Evolutionary conservation across 2,797 vertebrate species (phyloP).

Genomic region (Glyptemys insculpta): DNA sequence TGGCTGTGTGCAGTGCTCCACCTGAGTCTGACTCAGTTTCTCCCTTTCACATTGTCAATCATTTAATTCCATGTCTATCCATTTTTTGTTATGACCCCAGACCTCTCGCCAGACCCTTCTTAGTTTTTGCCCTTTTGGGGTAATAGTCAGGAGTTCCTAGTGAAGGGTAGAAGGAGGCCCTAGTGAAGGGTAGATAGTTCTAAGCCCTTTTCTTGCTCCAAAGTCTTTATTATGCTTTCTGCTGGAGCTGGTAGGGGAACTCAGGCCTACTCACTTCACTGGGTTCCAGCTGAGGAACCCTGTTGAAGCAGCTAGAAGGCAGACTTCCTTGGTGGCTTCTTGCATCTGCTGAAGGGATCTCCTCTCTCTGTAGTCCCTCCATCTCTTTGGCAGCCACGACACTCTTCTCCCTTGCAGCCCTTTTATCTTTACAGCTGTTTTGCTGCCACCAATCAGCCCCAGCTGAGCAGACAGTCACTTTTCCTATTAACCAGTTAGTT

Average conservation of each 20-base stretch:
- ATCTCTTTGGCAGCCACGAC: not conserved
- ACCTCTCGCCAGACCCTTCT: not conserved
- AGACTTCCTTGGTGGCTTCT: not conserved
- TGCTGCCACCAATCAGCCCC: not conserved
- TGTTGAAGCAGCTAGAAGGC: not conserved
- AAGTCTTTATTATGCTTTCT: not conserved
- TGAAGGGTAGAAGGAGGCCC: too few relatives aligned
- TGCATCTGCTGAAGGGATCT: not conserved
- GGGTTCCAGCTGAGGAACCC: too few relatives aligned
- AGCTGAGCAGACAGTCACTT: not conserved
- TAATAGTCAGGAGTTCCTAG: not conserved
- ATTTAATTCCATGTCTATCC: not conserved
- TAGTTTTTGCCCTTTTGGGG: not conserved
- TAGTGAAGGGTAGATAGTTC: not conserved
- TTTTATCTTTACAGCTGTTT: not conserved
- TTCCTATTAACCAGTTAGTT: not conserved
- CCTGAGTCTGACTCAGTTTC: not conserved
- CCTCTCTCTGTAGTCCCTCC: not conserved
- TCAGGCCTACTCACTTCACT: not conserved
- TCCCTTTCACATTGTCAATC: not conserved
- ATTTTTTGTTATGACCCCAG: not conserved
- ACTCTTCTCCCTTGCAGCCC: not conserved
- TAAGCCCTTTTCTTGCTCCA: not conserved
- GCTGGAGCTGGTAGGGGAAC: not conserved
- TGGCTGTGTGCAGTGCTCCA: not conserved